Evolutionary conservation across 2,113 vertebrate species (phyloP).

Genomic region (Pristiophorus japonicus): DNA sequence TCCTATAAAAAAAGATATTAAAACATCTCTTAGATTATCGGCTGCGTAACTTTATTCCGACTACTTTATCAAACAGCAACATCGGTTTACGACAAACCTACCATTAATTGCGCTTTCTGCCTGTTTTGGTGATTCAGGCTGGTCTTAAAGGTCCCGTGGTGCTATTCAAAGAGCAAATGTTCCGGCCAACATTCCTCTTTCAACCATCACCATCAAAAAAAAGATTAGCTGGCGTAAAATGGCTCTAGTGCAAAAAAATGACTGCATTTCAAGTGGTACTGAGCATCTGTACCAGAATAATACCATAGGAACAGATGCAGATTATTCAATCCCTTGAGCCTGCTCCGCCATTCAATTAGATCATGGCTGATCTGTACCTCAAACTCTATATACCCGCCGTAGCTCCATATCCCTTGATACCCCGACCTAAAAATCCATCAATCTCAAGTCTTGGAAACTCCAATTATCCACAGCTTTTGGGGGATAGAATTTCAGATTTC

Average conservation of each 20-base stretch:
- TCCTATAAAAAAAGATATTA: slow-evolving; percentile 55
- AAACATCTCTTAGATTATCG: neutral
- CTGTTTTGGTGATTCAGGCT: neutral
- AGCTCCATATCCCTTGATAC: neutral
- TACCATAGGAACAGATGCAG: neutral
- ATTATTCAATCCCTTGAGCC: neutral
- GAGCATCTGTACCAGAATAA: neutral
- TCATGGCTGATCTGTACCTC: neutral
- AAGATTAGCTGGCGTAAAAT: too few relatives aligned
- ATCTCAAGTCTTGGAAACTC: neutral
- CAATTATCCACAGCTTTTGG: neutral
- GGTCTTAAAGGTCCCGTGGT: neutral
- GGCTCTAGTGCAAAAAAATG: neutral
- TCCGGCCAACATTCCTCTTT: neutral
- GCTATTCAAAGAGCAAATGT: neutral
- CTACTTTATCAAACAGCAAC: neutral
- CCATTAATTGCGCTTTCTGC: neutral
- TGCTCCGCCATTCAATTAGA: neutral
- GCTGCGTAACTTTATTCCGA: neutral
- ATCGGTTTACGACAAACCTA: neutral
- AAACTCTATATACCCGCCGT: neutral
- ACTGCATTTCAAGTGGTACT: neutral
- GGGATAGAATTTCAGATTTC: neutral
- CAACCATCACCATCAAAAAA: neutral
- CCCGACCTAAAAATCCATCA: neutral